A percentile compares a stretch with the other conserved stretches of the same genome.
Conservation (phyloP, 2,888 invertebrate species). For the Dasysyrphus albostriatus region DNA sequence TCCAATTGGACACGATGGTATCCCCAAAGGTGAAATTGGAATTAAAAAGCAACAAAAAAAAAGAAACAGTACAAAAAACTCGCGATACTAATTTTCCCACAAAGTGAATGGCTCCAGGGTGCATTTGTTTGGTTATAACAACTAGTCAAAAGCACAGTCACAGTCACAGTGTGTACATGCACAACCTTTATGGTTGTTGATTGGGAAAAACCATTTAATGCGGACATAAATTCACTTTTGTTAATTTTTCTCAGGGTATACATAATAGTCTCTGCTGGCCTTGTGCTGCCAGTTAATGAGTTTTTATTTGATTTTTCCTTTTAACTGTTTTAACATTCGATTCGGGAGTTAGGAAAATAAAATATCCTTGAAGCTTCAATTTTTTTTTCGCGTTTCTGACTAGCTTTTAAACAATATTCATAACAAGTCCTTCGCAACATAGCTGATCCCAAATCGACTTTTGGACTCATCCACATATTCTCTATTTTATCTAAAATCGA, state of each 20-base stretch:
- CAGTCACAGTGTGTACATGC: background rate
- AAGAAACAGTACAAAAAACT: conserved; percentile 44
- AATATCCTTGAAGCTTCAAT: too few species aligned
- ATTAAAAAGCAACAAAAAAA: conserved; percentile 69
- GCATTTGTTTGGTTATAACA: conserved; percentile 8
- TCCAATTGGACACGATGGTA: conserved; percentile 57
- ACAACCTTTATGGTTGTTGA: conserved; percentile 50
- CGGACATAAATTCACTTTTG: conserved; percentile 66
- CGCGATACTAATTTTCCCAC: conserved; percentile 66
- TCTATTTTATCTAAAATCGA: too few species aligned
- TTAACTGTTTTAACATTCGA: background rate
- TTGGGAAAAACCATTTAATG: conserved; percentile 66
- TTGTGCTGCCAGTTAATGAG: conserved; percentile 27
- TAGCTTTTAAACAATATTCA: background rate
- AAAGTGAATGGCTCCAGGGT: conserved; percentile 66
- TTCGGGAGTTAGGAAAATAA: background rate
- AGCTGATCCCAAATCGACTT: too few species aligned
- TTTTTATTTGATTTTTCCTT: conserved; percentile 27
- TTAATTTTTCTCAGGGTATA: background rate
- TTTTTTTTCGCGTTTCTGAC: too few species aligned
- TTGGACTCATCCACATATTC: too few species aligned
- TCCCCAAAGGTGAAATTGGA: conserved; percentile 73
- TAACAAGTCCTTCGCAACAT: too few species aligned
- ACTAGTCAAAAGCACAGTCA: background rate
- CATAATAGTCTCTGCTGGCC: conserved; percentile 1